Base-by-base conservation (phyloP, 2,797 vertebrate genomes). In the Brotula barbata region DNA sequence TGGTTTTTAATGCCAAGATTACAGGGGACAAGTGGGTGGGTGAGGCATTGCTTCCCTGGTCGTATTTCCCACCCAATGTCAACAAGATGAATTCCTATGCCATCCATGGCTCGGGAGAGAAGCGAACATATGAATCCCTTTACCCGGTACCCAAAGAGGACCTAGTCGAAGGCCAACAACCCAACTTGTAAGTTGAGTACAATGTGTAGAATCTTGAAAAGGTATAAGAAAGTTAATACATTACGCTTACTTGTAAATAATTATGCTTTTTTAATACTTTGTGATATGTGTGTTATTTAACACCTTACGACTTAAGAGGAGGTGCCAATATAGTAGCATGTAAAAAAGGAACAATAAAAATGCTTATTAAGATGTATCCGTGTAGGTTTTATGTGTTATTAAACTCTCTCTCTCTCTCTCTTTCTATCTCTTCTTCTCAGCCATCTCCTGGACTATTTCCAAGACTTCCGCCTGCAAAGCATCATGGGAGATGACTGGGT, bases 21-120 rank as follows among this genome's bases (percentile, higher is more conserved):
- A 64, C 33, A 16, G 82, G 84, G 23, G 64, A 72, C 2, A 65
- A 15, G 57, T 94, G 88, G 88, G 76, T 54, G 57, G 88, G 88
- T 10, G 89, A 79, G 52, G 87, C 81, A 23, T 72, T 91, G 17
- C 28, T 93, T 61, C 77, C 82, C 51, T 93, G 88, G 89, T 77
- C 79, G 1, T 89, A 83, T 86, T 93, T 94, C n/a, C 89, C 86
- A 19, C 85, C 85, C 39, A 85, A 80, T 45, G 73, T 92, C 69
- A 77, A 94, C 80, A 92, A 88, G 83, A 93, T 83, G 71, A 94
- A 92, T 85, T 93, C 84, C 15, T 89, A 88, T 11, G 85, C 88
- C 46, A 90, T 92, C 69, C 88, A 90, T 17, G 91, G 91, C 16
- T 91, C 86, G 19, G 83, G 68, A n/a, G 81, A 64, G 45, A 69